Conservation (phyloP, 2,888 invertebrate species). For the Unio pictorum region DNA sequence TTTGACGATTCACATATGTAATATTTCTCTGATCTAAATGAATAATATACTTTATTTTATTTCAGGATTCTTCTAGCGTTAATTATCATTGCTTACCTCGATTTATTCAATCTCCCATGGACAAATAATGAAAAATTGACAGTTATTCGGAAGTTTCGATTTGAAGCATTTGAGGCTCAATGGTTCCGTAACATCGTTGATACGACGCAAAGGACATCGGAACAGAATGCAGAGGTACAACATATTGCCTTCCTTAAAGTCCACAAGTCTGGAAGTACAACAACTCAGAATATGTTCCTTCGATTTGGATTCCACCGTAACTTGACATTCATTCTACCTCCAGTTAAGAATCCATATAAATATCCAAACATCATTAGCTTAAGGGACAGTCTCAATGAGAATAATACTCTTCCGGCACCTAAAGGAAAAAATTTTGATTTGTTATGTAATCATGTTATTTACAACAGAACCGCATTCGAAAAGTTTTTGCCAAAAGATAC, state of each 20-base stretch:
- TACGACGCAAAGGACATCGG: background rate
- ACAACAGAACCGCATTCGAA: slow-evolving; percentile 24
- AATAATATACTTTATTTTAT: too few species aligned
- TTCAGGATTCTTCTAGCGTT: too few species aligned
- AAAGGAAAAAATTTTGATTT: slow-evolving; percentile 26
- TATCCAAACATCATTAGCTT: slow-evolving; percentile 41
- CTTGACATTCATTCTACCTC: slow-evolving; percentile 33
- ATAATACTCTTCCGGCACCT: slow-evolving; percentile 24
- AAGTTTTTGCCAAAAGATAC: slow-evolving; percentile 33
- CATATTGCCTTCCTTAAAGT: slow-evolving; percentile 37
- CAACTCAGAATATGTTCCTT: slow-evolving; percentile 29
- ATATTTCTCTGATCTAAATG: too few species aligned
- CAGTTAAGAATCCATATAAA: slow-evolving; percentile 21
- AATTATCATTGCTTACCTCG: too few species aligned
- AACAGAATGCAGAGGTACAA: slow-evolving; percentile 4
- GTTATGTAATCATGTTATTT: slow-evolving; percentile 42
- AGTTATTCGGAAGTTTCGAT: too few species aligned
- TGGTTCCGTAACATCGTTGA: background rate
- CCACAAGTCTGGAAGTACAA: slow-evolving; percentile 34
- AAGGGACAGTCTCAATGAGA: slow-evolving; percentile 13
- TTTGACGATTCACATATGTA: too few species aligned
- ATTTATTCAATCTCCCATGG: too few species aligned
- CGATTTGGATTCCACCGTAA: slow-evolving; percentile 16
- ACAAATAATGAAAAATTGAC: too few species aligned
- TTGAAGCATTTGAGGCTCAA: too few species aligned